These are phyloP conservation scores for Taenioides sp. DNA, from an alignment of 2,797 vertebrate genomes.

Conservation along the genomic window DNA sequence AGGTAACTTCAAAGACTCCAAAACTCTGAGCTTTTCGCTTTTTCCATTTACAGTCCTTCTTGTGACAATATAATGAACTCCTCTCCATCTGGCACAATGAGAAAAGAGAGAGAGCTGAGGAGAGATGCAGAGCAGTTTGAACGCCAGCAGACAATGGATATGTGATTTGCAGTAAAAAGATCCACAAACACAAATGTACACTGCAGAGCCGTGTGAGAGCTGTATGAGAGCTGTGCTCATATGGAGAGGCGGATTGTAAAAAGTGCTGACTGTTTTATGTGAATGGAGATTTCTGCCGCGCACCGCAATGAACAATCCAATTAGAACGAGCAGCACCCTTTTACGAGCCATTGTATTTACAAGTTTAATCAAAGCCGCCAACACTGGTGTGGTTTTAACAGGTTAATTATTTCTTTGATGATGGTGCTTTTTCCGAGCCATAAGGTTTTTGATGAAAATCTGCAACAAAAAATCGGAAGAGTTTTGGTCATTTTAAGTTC, in stretches of 20 bases:
- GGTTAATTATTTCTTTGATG: constrained; percentile 70
- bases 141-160: constrained; percentile 14
- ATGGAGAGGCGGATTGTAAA: constrained; percentile 11
- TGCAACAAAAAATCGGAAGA: neutral
- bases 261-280: constrained; percentile 30
- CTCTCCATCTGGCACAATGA: constrained; percentile 9
- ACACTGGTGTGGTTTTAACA: constrained; percentile 68
- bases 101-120: constrained; percentile 5
- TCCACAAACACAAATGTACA: constrained; percentile 5
- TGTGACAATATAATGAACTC: constrained; percentile 22
- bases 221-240: constrained; percentile 4
- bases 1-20: neutral
- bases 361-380: constrained; percentile 72
- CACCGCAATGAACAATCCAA: constrained; percentile 69
- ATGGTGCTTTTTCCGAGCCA: constrained; percentile 46
- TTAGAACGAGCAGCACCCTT: constrained; percentile 62
- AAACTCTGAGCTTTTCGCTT: constrained; percentile 19
- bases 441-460: constrained; percentile 30
- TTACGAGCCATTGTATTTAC: constrained; percentile 69
- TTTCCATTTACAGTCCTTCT: constrained; percentile 40
- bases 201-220: neutral
- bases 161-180: constrained; percentile 9
- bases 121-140: neutral
- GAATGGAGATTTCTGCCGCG: constrained; percentile 24
- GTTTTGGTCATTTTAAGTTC: neutral